Base-by-base conservation (phyloP, 2,888 invertebrate genomes). In the Acrobasis repandana region DNA sequence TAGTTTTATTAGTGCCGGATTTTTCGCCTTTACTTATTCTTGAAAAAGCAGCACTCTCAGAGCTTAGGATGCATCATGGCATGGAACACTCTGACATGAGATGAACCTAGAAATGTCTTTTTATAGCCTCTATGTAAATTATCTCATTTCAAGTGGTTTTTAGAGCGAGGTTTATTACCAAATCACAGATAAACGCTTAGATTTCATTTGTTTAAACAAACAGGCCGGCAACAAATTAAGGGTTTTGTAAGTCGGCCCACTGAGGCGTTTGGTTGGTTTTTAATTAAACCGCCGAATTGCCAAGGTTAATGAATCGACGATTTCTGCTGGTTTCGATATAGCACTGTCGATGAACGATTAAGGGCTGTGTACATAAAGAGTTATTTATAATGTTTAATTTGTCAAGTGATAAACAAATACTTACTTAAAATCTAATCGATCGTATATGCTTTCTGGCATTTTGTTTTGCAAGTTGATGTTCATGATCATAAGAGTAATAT, bases 301-400 rank as follows among this genome's bases (percentile, higher is more conserved):
- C 87, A 90, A 91, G 91, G 91, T 76, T 89, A 90, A 90, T 89
- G 86, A 90, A 79, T 79, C 70, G 72, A 58, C 77, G 82, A 84
- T 86, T 85, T 85, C 83, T 75, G 80, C 75, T 80, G 69, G 76
- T 83, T 86, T 82, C 79, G 69, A 72, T 76, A 79, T 76, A 70
- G 74, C 73, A 79, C 79, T 78, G 75, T 78, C 79, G 78, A 68
- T 72, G 66, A 69, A 70, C 70, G 67, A 68, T 69, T 73, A 72
- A 71, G 72, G 71, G 71, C 61, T 65, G 70, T 74, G 63, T 71
- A 71, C 73, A 73, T 50, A 15, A 47, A 34, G 18, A 5, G 43
- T 43, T 28, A 43, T 43, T 43, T 43, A 14, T n/a, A 38, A n/a
- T n/a, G 11, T 14, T 11, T n/a, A 43, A 43, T 43, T 2, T 43